phyloP scores from a whole-genome alignment of 2,797 vertebrate species.

The Rhabdophis nuchalis region DNA sequence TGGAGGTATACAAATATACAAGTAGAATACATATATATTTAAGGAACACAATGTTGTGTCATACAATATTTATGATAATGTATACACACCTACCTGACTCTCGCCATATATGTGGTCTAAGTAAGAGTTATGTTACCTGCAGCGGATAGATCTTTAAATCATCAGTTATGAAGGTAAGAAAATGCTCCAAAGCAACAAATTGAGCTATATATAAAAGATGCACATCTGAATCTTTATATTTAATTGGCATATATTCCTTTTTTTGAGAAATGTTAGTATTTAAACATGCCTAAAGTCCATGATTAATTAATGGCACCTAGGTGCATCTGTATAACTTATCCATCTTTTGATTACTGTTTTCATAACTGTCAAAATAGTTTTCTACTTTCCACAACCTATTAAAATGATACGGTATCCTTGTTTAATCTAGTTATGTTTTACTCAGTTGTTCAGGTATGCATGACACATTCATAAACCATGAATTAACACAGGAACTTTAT shows the following conservation, averaged over 20 bases:
- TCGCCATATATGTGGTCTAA: neutral
- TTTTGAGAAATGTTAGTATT: neutral
- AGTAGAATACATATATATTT: neutral
- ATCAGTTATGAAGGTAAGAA: neutral
- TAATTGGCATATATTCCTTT: neutral
- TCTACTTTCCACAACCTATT: neutral
- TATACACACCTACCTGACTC: neutral
- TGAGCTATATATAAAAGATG: neutral
- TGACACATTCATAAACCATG: neutral
- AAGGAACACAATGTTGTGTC: neutral
- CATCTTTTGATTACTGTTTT: conserved; percentile 21
- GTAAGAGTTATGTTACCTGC: neutral
- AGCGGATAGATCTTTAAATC: neutral
- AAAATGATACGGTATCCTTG: neutral
- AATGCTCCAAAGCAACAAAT: neutral
- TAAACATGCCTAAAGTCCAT: neutral
- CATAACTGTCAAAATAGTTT: conserved; percentile 27
- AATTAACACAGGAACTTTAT: neutral
- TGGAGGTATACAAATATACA: neutral
- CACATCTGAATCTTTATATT: neutral
- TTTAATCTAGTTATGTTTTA: neutral
- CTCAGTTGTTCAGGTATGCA: neutral
- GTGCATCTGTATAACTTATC: conserved; percentile 6
- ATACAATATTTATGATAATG: neutral
- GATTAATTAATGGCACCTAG: neutral